phyloP scores from a whole-genome alignment of 2,888 invertebrate species.

The Drosophila mercatorum region DNA sequence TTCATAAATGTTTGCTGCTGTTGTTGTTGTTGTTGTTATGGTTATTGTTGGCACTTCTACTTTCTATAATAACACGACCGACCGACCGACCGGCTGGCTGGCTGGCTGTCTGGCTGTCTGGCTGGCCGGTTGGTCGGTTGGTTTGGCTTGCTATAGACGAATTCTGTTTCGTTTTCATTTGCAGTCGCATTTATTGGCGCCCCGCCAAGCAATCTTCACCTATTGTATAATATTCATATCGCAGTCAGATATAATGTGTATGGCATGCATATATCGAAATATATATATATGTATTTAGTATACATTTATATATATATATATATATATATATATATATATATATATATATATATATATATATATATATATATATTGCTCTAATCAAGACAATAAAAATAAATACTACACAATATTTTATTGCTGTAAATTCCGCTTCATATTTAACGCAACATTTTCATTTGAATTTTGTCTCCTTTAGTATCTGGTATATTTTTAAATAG shows the following conservation, averaged over 20 bases:
- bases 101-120: slow-evolving; percentile 9
- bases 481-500: slow-evolving; percentile 27
- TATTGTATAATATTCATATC: slow-evolving; percentile 73
- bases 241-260: slow-evolving; percentile 17
- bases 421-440: slow-evolving; percentile 45
- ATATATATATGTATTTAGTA: slow-evolving; percentile 2
- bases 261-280: slow-evolving; percentile 19
- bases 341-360: background rate
- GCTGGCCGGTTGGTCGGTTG: slow-evolving; percentile 2
- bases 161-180: slow-evolving; percentile 60
- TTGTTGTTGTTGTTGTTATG: slow-evolving; percentile 1
- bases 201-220: slow-evolving; percentile 69
- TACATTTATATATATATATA: background rate
- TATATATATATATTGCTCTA: slow-evolving; percentile 44
- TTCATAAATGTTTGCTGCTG: slow-evolving; percentile 19
- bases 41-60: slow-evolving; percentile 54
- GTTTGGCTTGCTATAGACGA: slow-evolving; percentile 27
- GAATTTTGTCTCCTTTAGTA: slow-evolving; percentile 10
- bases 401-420: slow-evolving; percentile 54
- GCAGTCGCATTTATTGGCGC: slow-evolving; percentile 70
- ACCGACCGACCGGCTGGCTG: slow-evolving; percentile 26
- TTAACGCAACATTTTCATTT: slow-evolving; percentile 33
- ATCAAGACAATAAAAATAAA: slow-evolving; percentile 77
- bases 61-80: slow-evolving; percentile 50
- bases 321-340: slow-evolving; percentile 22